Base-by-base conservation (phyloP, 2,113 vertebrate genomes). In the Cavia aperea region DNA sequence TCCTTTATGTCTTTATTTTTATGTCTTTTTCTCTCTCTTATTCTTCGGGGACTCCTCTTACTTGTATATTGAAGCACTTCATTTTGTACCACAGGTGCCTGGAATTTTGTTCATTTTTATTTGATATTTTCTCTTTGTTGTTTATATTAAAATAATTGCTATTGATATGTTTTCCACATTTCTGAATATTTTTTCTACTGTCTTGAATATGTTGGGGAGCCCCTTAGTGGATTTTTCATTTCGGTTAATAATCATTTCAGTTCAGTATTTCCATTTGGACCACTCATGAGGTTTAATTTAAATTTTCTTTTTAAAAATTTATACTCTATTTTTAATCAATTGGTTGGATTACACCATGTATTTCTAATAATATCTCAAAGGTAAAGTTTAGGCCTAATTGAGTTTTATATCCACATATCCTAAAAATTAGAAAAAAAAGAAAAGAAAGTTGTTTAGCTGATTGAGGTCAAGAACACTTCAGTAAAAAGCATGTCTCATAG, bases 281-380 rank as follows among this genome's bases (percentile, higher is more conserved):
- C 19, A 77, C 33, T 10, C 66, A 13, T 46, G 58, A 91, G 43
- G 19, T 51, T 10, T 31, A 85, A 62, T 62, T 66, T 73, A 43
- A 56, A 68, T 78, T 78, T 78, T 51, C 26, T 49, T 51, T 88
- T 18, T 81, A 12, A 66, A 90, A 88, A 91, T 88, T 88, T 19
- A 88, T 3, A 72, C n/a, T 90, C 56, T 49, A 16, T 36, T 90
- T 75, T 90, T 90, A 60, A 81, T 81, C 31, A 58, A 10, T 86
- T 86, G 90, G 13, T 66, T 73, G 62, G 33, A 13, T 81, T 90
- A 36, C 19, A 66, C n/a, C 43, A n/a, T n/a, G 9, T 60, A 84
- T 84, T 90, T 73, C 15, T 84, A 79, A 66, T 63, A 83, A 39
- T 70, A 70, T 92, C 26, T 87, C 62, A 16, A 94, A 83, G 77